Base-by-base conservation (phyloP, 2,797 vertebrate genomes). In the Pterois miles region DNA sequence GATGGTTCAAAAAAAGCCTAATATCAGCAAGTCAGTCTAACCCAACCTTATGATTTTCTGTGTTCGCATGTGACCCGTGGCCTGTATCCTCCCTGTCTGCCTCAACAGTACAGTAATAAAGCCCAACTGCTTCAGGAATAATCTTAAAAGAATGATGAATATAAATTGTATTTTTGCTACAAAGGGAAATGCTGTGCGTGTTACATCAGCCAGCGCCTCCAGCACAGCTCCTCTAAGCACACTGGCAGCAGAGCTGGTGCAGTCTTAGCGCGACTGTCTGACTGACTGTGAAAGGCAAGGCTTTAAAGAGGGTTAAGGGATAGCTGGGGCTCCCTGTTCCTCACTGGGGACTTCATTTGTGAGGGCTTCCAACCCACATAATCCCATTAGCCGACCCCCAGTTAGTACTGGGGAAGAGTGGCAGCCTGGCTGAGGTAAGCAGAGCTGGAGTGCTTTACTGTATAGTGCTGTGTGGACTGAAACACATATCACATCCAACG, bases 371-470 rank as follows among this genome's bases (percentile, higher is more conserved):
- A 91, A 81, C 82, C 82, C 83, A 83, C 83, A 83, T 91, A 94
- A 94, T 94, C 93, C 93, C 90, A 94, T 93, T 94, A 92, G 83
- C 81, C 70, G 78, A 90, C 86, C 85, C 80, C 81, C 82, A 86
- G 88, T 90, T 83, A 88, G 87, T 78, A 75, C 79, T 66, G 73
- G 53, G 68, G 71, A 82, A 81, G 81, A 88, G 79, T 82, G 74
- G 85, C 87, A 88, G 87, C 54, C 65, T 65, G 84, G 86, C 23
- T 20, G 76, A 82, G 85, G 90, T 81, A 86, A 86, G 84, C 85
- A 82, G 57, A 70, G 83, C 65, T 52, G 48, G 4, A 27, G 59
- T 36, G 71, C 63, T 58, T 74, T 62, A 50, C 46, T 50, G 46
- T 50, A 54, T 74, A 63, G 33, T 78, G 84, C 85, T 50, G 76